Evolutionary conservation across 2,888 invertebrate genomes (phyloP).

Genomic region (Mycalesis mineus): DNA sequence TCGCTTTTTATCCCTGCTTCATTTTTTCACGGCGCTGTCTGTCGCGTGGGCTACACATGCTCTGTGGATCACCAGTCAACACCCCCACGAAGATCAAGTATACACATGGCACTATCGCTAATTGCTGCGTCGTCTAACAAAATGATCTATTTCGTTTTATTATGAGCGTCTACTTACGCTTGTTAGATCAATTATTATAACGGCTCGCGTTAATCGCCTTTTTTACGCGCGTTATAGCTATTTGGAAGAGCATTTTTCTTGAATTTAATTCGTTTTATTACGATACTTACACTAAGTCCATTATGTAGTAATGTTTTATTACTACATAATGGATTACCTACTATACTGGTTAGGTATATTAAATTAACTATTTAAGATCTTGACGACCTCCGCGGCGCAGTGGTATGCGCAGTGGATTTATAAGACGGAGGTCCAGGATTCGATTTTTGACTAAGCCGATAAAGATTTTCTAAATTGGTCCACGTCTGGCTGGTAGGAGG

Average conservation of each 20-base stretch:
- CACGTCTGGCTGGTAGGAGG: no score
- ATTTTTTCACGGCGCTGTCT: slow-evolving; percentile 45
- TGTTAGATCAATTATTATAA: not conserved
- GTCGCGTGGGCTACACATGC: slow-evolving; percentile 73
- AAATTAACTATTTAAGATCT: no score
- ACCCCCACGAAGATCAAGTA: slow-evolving; percentile 66
- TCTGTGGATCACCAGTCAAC: slow-evolving; percentile 32
- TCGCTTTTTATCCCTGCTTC: slow-evolving; percentile 64
- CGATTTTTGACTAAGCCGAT: no score
- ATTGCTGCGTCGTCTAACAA: slow-evolving; percentile 62
- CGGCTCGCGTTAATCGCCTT: not conserved
- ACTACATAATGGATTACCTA: no score
- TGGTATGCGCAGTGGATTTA: no score
- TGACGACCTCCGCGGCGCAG: no score
- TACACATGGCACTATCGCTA: slow-evolving; percentile 69
- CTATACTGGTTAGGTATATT: no score
- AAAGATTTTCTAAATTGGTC: no score
- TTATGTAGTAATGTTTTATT: no score
- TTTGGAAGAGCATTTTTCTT: not conserved
- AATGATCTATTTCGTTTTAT: slow-evolving; percentile 33
- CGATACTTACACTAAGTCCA: no score
- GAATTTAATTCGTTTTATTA: no score
- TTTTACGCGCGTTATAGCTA: not conserved
- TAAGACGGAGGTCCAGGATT: no score
- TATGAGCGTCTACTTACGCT: slow-evolving; percentile 14